Evolutionary conservation across 2,888 invertebrate species (phyloP), one percentile per base, ranked within the genome.

Genomic region (Atherix ibis): DNA sequence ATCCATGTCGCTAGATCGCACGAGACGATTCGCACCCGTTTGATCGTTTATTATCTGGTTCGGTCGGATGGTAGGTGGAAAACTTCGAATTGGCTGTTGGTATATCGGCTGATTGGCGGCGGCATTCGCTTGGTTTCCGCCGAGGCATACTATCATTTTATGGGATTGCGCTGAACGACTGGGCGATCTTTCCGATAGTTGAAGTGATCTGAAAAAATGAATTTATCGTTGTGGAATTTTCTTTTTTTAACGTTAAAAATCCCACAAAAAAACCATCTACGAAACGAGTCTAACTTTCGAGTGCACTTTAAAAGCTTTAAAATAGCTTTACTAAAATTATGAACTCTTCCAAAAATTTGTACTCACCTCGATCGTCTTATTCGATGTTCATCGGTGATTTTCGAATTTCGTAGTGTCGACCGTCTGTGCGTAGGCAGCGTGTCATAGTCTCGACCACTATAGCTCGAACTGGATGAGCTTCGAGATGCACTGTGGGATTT

Each of bases 151-250:
- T 6, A 57, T 46, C 12, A 55, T 51, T 41, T 59, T 60, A 40
- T 63, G 63, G 3, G 50, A 30, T 31, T 35, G 36, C 28, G 35
- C 36, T 10, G 49, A 49, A 32, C 60, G 58, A 38, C 55, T 64
- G 0, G 68, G 67, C 1, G 70, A 69, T 24, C 64, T 61, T 46
- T 75, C 75, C 1, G 71, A 73, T 17, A 75, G 55, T 47, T 76
- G 75, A 17, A 76, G 59, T 43, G 75, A 75, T 46, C 73, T 64
- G 40, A 2, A 30, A 30, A 4, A 4, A 24, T n/a, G 16, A 12
- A 8, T 13, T 14, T 25, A 13, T 5, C 14, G 4, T 31, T 18
- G 16, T 5, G 9, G 5, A n/a, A 27, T 10, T 27, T 12, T 27
- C 13, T 5, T 27, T 27, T 27, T 8, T 5, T 27, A 9, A n/a